phyloP scores from a whole-genome alignment of 2,888 invertebrate genomes.

The Dione vanillae region DNA sequence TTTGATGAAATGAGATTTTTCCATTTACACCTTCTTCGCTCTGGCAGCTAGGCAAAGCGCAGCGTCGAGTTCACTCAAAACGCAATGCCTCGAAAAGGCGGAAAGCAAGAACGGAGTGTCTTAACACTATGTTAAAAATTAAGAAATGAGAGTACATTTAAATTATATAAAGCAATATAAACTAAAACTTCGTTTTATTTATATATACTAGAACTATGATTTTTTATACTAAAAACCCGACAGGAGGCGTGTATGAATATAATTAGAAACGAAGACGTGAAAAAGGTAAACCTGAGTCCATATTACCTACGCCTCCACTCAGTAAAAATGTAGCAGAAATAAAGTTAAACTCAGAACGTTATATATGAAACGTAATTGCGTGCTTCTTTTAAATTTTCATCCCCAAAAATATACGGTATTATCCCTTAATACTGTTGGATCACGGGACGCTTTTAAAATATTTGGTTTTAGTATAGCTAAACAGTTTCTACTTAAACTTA shows the following conservation, averaged over 20 bases:
- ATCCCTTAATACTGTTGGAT: conserved; percentile 13
- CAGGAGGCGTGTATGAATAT: not conserved
- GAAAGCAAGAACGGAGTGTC: no score
- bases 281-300: no score
- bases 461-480: not conserved
- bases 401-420: conserved; percentile 18
- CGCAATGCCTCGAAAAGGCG: no score
- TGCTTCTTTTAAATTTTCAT: conserved; percentile 12
- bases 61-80: no score
- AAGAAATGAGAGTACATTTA: no score
- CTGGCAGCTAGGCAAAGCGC: no score
- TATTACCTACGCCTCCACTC: conserved; percentile 2
- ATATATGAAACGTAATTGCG: conserved; percentile 4
- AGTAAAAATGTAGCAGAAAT: not conserved
- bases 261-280: conserved; percentile 1
- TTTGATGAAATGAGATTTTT: no score
- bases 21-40: no score
- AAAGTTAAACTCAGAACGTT: not conserved
- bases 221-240: not conserved
- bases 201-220: not conserved
- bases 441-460: not conserved
- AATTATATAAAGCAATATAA: no score
- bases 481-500: not conserved
- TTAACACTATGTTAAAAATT: no score
- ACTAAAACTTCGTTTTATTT: no score